A percentile compares a stretch with the other conserved stretches of the same genome.
Evolutionary conservation across 2,797 vertebrate species (phyloP).

Genomic region (Heterohyrax brucei): DNA sequence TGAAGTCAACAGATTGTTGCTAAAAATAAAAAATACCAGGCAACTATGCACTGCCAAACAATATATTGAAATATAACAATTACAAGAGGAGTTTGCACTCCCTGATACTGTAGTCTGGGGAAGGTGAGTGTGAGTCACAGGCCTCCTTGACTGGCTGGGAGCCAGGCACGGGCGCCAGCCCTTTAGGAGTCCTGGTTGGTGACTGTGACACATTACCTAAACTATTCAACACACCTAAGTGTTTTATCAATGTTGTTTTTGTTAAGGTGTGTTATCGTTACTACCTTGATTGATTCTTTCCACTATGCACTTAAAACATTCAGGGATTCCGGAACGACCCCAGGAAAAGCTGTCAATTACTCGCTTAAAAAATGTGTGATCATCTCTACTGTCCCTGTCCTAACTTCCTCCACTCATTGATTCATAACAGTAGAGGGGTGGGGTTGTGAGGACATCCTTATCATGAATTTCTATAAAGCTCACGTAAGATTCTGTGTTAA

Average conservation of each 20-base stretch:
- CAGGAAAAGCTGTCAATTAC: not conserved
- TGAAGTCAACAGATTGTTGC: not conserved
- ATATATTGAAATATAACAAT: rapidly evolving
- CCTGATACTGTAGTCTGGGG: too few species aligned
- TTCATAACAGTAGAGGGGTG: not conserved
- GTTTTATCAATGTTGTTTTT: not conserved
- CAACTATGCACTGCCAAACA: not conserved
- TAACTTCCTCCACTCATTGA: not conserved
- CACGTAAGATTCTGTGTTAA: not conserved
- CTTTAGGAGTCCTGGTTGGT: not conserved
- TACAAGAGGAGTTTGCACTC: rapidly evolving
- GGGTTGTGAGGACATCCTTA: not conserved
- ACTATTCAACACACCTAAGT: not conserved
- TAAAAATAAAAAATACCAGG: not conserved
- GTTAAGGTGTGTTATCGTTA: not conserved
- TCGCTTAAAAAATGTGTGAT: not conserved
- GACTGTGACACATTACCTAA: not conserved
- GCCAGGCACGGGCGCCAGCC: not conserved
- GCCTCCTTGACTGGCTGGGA: not conserved
- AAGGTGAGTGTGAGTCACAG: too few species aligned
- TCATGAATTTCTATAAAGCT: not conserved
- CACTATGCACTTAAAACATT: not conserved
- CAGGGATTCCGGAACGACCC: not conserved
- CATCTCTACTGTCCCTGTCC: not conserved
- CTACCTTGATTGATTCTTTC: not conserved